Evolutionary conservation across 2,888 invertebrate genomes (phyloP), one percentile per base, ranked within the genome.

Genomic region (Protodeltote pygarga): DNA sequence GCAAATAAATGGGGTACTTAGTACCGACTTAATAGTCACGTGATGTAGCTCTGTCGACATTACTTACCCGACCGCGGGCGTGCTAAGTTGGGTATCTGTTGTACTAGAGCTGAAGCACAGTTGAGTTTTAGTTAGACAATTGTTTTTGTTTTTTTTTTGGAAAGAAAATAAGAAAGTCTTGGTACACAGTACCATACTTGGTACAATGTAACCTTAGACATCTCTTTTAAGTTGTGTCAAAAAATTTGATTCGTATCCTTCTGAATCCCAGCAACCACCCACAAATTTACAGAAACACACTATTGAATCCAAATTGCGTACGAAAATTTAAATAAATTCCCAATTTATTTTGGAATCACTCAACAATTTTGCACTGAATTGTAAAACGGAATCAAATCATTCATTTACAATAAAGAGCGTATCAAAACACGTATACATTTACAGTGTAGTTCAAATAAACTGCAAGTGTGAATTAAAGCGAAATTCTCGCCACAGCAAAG

Each of bases 1-100:
- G 41, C 45, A 48, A 65, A 65, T 67, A 55, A 65, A 67, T 65
- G 66, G 50, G 59, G 55, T 65, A 51, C 66, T 69, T 69, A 69
- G 50, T 41, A 69, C 31, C 39, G 38, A 53, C 55, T 59, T 65
- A 69, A 65, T 65, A 53, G 70, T 50, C 50, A 49, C 40, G 53
- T 65, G 58, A 55, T 59, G 46, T 48, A 39, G 31, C 29, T 44
- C 42, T 48, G 45, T 40, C 44, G 41, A 51, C 52, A 59, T 59
- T 58, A 62, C 37, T 69, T 62, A 57, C 44, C 29, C 41, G 5
- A 58, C 40, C 20, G 40, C 41, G 31, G 17, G 31, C 25, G n/a
- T n/a, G n/a, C n/a, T n/a, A 48, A 65, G 49, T 60, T 59, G 9
- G 52, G 55, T 41, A 24, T 24, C 28, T 29, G 24, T 39, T 32